Evolutionary conservation across 2,888 invertebrate genomes (phyloP), one percentile per base, ranked within the genome.

Genomic region (Hylaea fasciaria): DNA sequence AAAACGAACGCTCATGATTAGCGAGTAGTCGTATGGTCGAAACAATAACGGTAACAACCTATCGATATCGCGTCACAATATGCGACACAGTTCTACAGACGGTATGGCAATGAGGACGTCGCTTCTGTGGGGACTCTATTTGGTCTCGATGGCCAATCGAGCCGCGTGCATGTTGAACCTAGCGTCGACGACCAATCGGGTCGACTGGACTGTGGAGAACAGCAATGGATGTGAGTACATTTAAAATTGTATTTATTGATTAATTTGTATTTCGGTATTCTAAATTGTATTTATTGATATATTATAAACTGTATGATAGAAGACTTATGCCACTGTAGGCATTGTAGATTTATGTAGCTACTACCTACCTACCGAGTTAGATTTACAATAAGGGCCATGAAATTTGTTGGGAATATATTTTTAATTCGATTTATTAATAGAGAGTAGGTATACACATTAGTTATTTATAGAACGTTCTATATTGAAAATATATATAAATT

Each of bases 221-320:
- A 71, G 70, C 28, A 91, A 91, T 76, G 83, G 81, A 75, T 81
- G 92, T 92, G 76, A 91, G 92, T 89, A 62, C 39, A 13, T 39
- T 7, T 37, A 5, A 37, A 12, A 12, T 37, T 37, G 4, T 9
- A 10, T 32, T 32, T 32, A 7, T 28, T n/a, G n/a, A n/a, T n/a
- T n/a, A n/a, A n/a, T n/a, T n/a, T n/a, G n/a, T n/a, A n/a, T n/a
- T n/a, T n/a, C n/a, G n/a, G n/a, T n/a, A n/a, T n/a, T n/a, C n/a
- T n/a, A n/a, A n/a, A n/a, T n/a, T n/a, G n/a, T n/a, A n/a, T n/a
- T n/a, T n/a, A n/a, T n/a, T n/a, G n/a, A n/a, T n/a, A n/a, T n/a
- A n/a, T n/a, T n/a, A n/a, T n/a, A n/a, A n/a, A n/a, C n/a, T n/a
- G n/a, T n/a, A n/a, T n/a, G n/a, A n/a, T n/a, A n/a, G n/a, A n/a